A percentile compares a stretch with the other conserved stretches of the same genome.
These are phyloP conservation scores for Colletes latitarsis DNA, from an alignment of 1,140 invertebrate species.

Conservation along the genomic window DNA sequence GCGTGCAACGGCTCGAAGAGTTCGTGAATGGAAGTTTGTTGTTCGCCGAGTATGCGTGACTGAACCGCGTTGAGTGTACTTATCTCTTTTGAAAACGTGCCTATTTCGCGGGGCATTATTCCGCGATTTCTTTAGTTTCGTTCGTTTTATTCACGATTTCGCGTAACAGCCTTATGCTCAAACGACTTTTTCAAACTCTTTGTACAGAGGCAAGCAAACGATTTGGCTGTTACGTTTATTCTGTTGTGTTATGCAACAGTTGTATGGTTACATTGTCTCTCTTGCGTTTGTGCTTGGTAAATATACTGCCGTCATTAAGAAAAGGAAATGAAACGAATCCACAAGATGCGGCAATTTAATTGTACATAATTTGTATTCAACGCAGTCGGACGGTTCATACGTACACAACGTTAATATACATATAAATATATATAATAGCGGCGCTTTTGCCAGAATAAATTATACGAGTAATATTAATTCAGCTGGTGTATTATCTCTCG, in stretches of 20 bases:
- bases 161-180: slow-evolving; percentile 7
- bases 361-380: slow-evolving; percentile 37
- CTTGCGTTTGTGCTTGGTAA: slow-evolving; percentile 17
- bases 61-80: slow-evolving; percentile 50
- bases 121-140: neutral
- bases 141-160: neutral
- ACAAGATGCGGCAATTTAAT: neutral
- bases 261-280: neutral
- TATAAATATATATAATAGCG: slow-evolving; percentile 5
- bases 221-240: neutral
- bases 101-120: neutral
- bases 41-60: slow-evolving; percentile 20
- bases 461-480: slow-evolving; percentile 7
- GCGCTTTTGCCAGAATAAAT: slow-evolving; percentile 43
- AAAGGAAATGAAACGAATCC: neutral
- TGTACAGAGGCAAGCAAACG: neutral
- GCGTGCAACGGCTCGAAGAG: neutral
- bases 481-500: neutral
- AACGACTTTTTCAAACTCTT: slow-evolving; percentile 5
- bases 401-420: slow-evolving; percentile 1
- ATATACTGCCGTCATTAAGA: slow-evolving; percentile 23
- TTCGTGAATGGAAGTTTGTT: neutral
- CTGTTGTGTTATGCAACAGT: neutral
- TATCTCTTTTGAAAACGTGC: slow-evolving; percentile 37
- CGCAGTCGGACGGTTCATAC: slow-evolving; percentile 18